These are phyloP conservation scores for Torymus tubicola DNA, from an alignment of 2,888 invertebrate species.

Conservation along the genomic window DNA sequence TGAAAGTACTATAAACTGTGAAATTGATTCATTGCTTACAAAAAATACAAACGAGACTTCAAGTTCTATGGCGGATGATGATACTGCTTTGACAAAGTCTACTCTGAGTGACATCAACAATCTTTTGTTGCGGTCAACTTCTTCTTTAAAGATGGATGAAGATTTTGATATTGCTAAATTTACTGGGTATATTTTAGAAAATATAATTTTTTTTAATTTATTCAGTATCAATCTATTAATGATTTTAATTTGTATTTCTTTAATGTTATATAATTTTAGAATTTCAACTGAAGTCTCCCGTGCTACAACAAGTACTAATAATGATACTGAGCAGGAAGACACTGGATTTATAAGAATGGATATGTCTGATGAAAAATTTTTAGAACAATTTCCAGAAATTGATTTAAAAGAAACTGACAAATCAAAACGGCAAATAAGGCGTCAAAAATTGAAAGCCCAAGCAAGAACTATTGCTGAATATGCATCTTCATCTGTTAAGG, in stretches of 20 bases:
- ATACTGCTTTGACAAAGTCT: too few species aligned
- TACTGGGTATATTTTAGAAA: conserved; percentile 1
- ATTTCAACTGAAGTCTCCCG: background rate
- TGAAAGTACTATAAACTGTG: too few species aligned
- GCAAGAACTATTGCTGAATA: conserved; percentile 13
- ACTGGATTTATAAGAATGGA: background rate
- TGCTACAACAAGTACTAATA: too few species aligned
- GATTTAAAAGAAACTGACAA: background rate
- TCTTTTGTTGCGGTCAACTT: background rate
- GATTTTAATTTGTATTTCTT: background rate
- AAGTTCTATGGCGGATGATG: too few species aligned
- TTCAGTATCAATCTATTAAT: background rate
- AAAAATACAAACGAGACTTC: too few species aligned
- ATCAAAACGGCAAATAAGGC: background rate
- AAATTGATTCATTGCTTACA: too few species aligned
- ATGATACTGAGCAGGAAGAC: too few species aligned
- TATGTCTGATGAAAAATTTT: conserved; percentile 33
- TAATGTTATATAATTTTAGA: background rate
- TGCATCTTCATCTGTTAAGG: background rate
- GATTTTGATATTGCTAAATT: conserved; percentile 24
- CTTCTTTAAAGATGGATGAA: conserved; percentile 18
- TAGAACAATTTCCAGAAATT: conserved; percentile 31
- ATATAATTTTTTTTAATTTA: background rate
- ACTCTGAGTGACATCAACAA: too few species aligned
- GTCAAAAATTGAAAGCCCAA: background rate